Evolutionary conservation across 2,888 invertebrate genomes (phyloP).

Genomic region (Arge pagana): DNA sequence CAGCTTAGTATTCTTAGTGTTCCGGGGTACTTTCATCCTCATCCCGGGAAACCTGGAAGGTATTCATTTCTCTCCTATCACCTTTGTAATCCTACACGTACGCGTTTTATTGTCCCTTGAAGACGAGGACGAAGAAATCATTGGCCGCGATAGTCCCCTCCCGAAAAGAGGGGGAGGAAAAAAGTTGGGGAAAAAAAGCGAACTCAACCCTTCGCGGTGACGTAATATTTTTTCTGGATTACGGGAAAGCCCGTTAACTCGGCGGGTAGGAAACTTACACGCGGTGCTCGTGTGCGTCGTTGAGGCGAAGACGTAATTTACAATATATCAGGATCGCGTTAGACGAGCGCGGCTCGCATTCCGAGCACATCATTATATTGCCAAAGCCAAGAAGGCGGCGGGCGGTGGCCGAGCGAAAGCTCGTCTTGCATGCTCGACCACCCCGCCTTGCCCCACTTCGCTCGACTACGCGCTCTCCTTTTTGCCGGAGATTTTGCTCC

Average conservation of each 20-base stretch:
- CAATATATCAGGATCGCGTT: conserved; percentile 25
- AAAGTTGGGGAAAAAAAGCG: no score
- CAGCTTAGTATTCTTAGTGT: no score
- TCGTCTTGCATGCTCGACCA: conserved; percentile 9
- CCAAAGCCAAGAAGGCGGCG: not conserved
- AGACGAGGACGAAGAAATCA: no score
- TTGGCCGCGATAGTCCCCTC: no score
- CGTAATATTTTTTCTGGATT: no score
- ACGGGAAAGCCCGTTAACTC: no score
- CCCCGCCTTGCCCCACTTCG: conserved; percentile 1
- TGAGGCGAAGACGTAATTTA: conserved; percentile 22
- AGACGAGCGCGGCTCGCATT: conserved; percentile 22
- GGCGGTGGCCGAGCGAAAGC: not conserved
- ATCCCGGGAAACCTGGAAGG: no score
- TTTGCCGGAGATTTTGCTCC: not conserved
- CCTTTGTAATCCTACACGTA: conserved; percentile 17
- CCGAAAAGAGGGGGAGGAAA: no score
- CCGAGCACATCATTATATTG: conserved; percentile 25
- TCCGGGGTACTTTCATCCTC: no score
- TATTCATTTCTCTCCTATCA: no score
- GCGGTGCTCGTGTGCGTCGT: conserved; percentile 12
- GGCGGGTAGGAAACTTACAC: no score
- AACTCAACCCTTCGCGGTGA: no score
- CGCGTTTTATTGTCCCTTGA: conserved; percentile 17
- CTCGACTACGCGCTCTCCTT: not conserved